phyloP scores from a whole-genome alignment of 2,888 invertebrate species.

The Gastrophysa polygoni region DNA sequence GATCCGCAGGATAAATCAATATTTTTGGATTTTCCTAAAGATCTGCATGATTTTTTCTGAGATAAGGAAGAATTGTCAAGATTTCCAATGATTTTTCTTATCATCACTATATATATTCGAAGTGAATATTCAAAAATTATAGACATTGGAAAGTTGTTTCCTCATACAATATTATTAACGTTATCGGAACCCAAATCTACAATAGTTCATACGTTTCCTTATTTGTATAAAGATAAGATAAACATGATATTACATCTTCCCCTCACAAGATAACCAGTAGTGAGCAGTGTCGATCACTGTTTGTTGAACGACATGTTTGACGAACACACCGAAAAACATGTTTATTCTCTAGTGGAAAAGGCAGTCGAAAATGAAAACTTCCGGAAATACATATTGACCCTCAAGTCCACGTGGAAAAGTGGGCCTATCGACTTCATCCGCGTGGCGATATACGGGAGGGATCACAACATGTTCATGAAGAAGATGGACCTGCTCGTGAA shows the following conservation, averaged over 20 bases:
- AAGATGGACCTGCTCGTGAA: slow-evolving; percentile 13
- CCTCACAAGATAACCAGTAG: neutral
- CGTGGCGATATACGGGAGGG: neutral
- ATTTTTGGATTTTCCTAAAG: too few relatives aligned
- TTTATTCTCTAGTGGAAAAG: slow-evolving; percentile 17
- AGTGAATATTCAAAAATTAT: too few relatives aligned
- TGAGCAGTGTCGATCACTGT: neutral
- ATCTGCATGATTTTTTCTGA: too few relatives aligned
- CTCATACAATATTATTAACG: neutral
- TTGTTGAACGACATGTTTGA: slow-evolving; percentile 14
- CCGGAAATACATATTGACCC: slow-evolving; percentile 9
- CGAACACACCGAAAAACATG: slow-evolving; percentile 17
- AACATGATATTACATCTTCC: neutral
- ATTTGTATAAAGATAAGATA: neutral
- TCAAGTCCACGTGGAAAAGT: neutral
- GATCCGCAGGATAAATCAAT: too few relatives aligned
- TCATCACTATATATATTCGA: too few relatives aligned
- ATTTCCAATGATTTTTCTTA: too few relatives aligned
- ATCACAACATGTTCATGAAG: slow-evolving; percentile 1
- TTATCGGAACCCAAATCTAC: neutral
- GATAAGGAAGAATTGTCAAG: too few relatives aligned
- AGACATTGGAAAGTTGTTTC: too few relatives aligned
- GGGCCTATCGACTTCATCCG: neutral
- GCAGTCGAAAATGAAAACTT: slow-evolving; percentile 19
- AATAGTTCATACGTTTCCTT: neutral